These are phyloP conservation scores for Dendronephthya gigantea DNA, from an alignment of 64 coral and sea anemone species.

Conservation along the genomic window DNA sequence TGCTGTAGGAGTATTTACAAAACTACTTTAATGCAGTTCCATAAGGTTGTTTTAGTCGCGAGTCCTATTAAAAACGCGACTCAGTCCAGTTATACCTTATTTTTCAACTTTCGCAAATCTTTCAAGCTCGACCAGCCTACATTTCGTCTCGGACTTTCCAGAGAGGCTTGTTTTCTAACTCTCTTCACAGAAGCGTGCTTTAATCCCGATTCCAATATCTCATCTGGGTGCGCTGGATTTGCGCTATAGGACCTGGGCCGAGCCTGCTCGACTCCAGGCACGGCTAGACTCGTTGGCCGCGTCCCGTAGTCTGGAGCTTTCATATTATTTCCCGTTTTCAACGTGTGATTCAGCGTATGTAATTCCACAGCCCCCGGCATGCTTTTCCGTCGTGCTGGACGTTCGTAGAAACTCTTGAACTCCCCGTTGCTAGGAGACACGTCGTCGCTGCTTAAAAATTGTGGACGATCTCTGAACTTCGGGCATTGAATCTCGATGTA, in stretches of 20 bases:
- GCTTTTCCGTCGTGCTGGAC: background rate
- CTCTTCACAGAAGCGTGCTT: background rate
- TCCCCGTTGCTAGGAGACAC: background rate
- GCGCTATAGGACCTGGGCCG: constrained; percentile 8
- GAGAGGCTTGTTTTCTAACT: background rate
- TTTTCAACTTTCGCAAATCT: background rate
- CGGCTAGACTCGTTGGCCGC: background rate
- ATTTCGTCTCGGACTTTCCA: background rate
- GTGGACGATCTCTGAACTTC: background rate
- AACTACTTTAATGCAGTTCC: too few relatives aligned
- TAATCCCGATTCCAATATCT: background rate
- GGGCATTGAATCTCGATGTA: background rate
- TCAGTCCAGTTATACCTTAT: background rate
- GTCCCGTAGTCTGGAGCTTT: background rate
- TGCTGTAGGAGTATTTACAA: too few relatives aligned
- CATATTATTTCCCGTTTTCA: background rate
- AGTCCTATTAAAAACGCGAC: too few relatives aligned
- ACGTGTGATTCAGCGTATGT: background rate
- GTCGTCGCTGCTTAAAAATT: background rate
- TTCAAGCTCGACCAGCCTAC: background rate
- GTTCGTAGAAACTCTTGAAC: background rate
- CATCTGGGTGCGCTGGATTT: background rate
- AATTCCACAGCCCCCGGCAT: constrained; percentile 11
- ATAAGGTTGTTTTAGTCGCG: too few relatives aligned
- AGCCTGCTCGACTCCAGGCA: background rate